Conservation (phyloP, 2,113 vertebrate species). For the Pyrgilauda ruficollis region DNA sequence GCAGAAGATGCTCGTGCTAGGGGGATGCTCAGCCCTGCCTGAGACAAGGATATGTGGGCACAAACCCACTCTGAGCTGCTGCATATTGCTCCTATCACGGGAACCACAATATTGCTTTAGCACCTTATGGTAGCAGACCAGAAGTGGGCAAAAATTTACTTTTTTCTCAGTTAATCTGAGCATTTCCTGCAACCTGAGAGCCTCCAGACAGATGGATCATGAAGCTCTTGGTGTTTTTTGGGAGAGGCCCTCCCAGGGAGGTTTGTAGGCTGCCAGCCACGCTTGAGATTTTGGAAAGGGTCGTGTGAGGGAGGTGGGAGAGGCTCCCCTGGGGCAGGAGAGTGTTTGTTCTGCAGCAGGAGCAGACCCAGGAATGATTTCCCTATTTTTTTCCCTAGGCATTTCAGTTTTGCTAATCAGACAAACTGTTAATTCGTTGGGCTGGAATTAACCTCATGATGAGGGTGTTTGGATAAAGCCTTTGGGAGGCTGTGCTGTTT, state of each 20-base stretch:
- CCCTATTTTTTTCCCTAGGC: not conserved
- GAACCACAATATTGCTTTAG: not conserved
- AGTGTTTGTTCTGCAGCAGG: not conserved
- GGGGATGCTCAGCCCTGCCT: not conserved
- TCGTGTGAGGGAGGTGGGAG: not conserved
- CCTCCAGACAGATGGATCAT: not conserved
- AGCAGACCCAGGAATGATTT: conserved; percentile 22
- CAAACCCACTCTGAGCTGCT: not conserved
- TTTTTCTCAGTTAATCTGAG: not conserved
- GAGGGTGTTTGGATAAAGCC: conserved; percentile 15
- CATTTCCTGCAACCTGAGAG: not conserved
- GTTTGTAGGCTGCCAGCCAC: not conserved
- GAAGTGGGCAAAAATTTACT: not conserved
- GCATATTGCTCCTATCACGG: not conserved
- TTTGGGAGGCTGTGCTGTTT: not conserved
- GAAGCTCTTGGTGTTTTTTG: not conserved
- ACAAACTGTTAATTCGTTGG: not conserved
- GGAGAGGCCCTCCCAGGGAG: fast-evolving
- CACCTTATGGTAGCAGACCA: not conserved
- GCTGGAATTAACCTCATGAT: conserved; percentile 22
- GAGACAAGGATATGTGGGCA: not conserved
- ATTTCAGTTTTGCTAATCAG: conserved; percentile 10
- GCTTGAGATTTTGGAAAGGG: not conserved
- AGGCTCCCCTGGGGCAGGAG: not conserved
- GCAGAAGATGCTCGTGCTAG: not conserved